Conservation (phyloP, 1,140 invertebrate genomes). For the Leguminivora glycinivorella region DNA sequence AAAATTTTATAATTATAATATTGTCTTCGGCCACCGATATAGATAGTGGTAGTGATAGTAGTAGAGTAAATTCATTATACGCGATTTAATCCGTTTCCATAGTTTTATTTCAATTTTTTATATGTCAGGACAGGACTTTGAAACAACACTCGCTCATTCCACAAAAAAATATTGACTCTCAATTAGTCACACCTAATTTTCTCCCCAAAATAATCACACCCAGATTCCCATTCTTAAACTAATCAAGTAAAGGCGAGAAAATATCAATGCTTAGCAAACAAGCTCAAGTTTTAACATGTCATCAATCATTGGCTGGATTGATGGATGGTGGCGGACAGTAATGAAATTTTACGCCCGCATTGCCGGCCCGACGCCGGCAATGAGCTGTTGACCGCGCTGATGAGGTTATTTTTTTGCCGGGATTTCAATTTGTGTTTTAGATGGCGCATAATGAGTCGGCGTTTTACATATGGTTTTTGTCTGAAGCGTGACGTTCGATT, state of each 20-base stretch:
- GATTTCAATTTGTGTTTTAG: conserved; percentile 16
- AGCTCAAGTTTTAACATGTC: conserved; percentile 46
- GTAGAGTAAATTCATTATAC: no score
- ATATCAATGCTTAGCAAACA: conserved; percentile 46
- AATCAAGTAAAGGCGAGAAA: conserved; percentile 33
- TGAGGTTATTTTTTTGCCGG: conserved; percentile 28
- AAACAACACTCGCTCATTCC: no score
- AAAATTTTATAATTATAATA: neutral
- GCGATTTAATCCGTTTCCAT: no score
- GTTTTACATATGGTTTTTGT: no score
- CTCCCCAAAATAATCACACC: neutral
- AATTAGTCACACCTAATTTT: neutral
- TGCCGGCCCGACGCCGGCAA: conserved; percentile 46
- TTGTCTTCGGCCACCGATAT: no score
- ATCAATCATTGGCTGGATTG: conserved; percentile 64
- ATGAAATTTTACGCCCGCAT: conserved; percentile 67
- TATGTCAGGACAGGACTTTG: no score
- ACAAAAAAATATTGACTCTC: no score
- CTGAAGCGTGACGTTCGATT: no score
- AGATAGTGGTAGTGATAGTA: no score
- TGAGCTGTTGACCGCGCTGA: conserved; percentile 44
- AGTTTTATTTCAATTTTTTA: no score
- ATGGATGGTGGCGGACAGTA: conserved; percentile 57
- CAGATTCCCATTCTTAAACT: neutral
- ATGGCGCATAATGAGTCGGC: neutral